A percentile compares a stretch with the other conserved stretches of the same genome.
Conservation (phyloP, 64 coral and sea anemone species). For the Montipora efflorescens region DNA sequence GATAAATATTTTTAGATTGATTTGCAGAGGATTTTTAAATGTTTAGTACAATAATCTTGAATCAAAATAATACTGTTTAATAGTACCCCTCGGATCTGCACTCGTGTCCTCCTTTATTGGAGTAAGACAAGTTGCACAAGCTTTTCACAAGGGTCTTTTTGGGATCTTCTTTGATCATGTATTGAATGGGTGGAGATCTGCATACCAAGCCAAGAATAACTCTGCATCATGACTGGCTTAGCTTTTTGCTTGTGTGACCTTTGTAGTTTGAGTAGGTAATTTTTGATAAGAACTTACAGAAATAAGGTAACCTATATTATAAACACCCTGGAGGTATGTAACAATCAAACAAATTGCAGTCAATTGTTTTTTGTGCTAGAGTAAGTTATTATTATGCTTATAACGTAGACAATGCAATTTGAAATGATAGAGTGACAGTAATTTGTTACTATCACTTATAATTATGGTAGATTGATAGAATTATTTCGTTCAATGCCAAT, state of each 20-base stretch:
- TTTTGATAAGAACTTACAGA: background rate
- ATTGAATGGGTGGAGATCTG: background rate
- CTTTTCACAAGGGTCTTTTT: background rate
- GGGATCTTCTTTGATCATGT: background rate
- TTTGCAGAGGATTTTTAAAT: too few relatives aligned
- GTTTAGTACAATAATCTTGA: background rate
- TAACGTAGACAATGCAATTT: background rate
- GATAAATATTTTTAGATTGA: too few relatives aligned
- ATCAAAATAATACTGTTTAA: background rate
- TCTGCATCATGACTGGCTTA: background rate
- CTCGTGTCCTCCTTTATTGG: background rate
- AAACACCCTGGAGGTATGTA: background rate
- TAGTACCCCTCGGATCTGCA: background rate
- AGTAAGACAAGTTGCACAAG: background rate
- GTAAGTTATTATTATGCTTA: slow-evolving; percentile 15
- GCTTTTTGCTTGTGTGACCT: background rate
- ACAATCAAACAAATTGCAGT: slow-evolving; percentile 9
- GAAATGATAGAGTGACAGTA: background rate
- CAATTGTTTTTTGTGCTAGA: background rate
- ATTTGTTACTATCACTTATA: background rate
- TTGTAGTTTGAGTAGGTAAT: too few relatives aligned
- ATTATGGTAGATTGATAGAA: background rate
- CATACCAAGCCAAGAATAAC: background rate
- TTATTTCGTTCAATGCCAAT: background rate
- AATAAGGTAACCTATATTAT: background rate